Percentiles rank a stretch among this genome's conserved stretches.
Conservation (phyloP, 1,140 invertebrate species). For the Drosophila watanabei region DNA sequence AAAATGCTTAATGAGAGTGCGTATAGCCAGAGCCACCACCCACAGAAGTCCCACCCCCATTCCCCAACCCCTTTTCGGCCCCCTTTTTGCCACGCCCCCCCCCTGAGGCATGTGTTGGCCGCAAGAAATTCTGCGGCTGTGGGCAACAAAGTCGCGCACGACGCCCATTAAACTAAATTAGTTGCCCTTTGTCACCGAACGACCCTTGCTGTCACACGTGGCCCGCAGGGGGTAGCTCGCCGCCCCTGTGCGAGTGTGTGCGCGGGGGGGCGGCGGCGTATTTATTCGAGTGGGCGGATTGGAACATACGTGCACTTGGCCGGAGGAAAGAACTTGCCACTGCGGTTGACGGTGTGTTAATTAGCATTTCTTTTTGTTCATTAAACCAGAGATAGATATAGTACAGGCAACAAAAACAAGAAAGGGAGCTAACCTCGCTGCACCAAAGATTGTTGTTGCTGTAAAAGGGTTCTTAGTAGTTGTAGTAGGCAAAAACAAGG, state of each 20-base stretch:
- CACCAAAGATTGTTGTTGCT: too few relatives aligned
- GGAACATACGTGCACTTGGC: constrained; percentile 69
- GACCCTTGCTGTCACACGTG: constrained; percentile 61
- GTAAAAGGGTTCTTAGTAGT: too few relatives aligned
- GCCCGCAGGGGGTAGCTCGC: constrained; percentile 12
- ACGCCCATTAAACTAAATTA: constrained; percentile 81
- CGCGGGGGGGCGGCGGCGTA: neutral
- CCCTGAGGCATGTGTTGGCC: constrained; percentile 49
- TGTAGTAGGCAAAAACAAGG: too few relatives aligned
- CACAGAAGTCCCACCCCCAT: constrained; percentile 3
- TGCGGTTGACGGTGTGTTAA: constrained; percentile 78
- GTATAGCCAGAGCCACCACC: constrained; percentile 41
- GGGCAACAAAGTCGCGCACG: constrained; percentile 69
- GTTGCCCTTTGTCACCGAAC: constrained; percentile 79
- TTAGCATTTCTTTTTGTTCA: constrained; percentile 64
- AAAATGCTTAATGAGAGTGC: constrained; percentile 80
- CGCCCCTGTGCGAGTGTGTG: neutral
- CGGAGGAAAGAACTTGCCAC: constrained; percentile 69
- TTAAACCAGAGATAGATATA: neutral
- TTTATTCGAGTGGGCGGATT: constrained; percentile 20
- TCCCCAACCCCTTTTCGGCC: neutral
- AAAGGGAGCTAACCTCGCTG: too few relatives aligned
- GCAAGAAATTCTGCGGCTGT: constrained; percentile 76
- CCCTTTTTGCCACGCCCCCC: neutral
- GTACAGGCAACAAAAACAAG: neutral